These are phyloP conservation scores for Leptobrachium leishanense DNA, from an alignment of 2,113 vertebrate genomes.

Conservation along the genomic window DNA sequence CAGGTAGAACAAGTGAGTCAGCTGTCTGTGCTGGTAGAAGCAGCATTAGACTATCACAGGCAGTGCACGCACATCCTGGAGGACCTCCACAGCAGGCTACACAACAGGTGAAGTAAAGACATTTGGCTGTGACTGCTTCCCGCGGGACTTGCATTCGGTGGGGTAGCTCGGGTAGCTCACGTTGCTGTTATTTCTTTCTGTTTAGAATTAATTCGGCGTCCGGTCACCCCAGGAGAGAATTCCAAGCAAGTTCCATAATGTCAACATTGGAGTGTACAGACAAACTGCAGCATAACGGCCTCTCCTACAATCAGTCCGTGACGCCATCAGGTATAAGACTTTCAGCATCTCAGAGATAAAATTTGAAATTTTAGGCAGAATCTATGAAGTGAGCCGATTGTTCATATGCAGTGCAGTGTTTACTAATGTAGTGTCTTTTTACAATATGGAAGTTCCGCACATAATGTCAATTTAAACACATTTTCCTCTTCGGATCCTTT, in stretches of 20 bases:
- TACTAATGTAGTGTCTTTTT: too few species aligned
- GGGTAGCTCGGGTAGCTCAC: not conserved
- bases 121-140: too few species aligned
- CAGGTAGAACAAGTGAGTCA: slow-evolving; percentile 93
- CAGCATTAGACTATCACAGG: slow-evolving; percentile 82
- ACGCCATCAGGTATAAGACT: slow-evolving; percentile 73
- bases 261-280: slow-evolving; percentile 68
- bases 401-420: too few species aligned
- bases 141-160: not conserved
- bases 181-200: slow-evolving; percentile 44
- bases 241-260: slow-evolving; percentile 73
- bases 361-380: too few species aligned
- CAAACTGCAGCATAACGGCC: slow-evolving; percentile 76
- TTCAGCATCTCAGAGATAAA: too few species aligned
- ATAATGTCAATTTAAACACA: too few species aligned
- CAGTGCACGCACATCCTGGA: slow-evolving; percentile 82
- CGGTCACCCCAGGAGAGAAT: slow-evolving; percentile 75
- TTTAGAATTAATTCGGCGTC: slow-evolving; percentile 79
- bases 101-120: slow-evolving; percentile 69
- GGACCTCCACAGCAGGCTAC: slow-evolving; percentile 80
- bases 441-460: too few species aligned
- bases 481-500: too few species aligned
- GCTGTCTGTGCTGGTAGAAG: slow-evolving; percentile 81
- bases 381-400: too few species aligned
- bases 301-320: slow-evolving; percentile 67